A percentile compares a stretch with the other conserved stretches of the same genome.
Evolutionary conservation across 2,797 vertebrate genomes (phyloP).

Genomic region (Morelia viridis): DNA sequence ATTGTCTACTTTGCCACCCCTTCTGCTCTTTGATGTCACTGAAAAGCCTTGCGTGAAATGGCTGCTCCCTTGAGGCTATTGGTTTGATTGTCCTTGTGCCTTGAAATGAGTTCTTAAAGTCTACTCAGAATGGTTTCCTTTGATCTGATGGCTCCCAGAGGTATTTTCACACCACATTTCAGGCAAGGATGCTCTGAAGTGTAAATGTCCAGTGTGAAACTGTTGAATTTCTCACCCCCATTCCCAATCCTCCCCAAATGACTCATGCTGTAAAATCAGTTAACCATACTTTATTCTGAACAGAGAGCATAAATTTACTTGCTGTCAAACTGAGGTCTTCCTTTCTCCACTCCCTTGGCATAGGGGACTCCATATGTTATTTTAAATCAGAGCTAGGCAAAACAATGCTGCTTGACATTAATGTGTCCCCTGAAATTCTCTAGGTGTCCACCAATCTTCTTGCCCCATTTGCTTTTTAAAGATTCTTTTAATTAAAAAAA

Average conservation of each 20-base stretch:
- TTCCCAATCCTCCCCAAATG: not conserved
- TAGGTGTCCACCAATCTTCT: not conserved
- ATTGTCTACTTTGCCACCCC: not conserved
- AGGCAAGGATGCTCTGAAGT: not conserved
- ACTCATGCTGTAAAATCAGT: not conserved
- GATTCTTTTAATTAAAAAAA: not conserved
- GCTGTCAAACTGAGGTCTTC: not conserved
- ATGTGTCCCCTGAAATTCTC: not conserved
- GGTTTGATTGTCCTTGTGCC: not conserved
- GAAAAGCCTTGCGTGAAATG: not conserved
- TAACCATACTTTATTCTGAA: not conserved
- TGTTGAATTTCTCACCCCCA: not conserved
- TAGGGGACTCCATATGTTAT: not conserved
- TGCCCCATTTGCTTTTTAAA: not conserved
- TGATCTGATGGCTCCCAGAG: slow-evolving; percentile 30
- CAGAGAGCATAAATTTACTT: not conserved
- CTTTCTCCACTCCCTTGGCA: not conserved
- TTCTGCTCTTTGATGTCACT: slow-evolving; percentile 11
- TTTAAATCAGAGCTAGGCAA: not conserved
- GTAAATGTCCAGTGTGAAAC: not conserved
- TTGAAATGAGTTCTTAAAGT: slow-evolving; percentile 7
- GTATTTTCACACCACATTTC: slow-evolving; percentile 33
- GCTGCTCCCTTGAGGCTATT: not conserved
- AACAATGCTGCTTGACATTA: not conserved
- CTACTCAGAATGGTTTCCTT: slow-evolving; percentile 34